Conservation (phyloP, 2,888 invertebrate genomes). For the Rhaphigaster nebulosa region DNA sequence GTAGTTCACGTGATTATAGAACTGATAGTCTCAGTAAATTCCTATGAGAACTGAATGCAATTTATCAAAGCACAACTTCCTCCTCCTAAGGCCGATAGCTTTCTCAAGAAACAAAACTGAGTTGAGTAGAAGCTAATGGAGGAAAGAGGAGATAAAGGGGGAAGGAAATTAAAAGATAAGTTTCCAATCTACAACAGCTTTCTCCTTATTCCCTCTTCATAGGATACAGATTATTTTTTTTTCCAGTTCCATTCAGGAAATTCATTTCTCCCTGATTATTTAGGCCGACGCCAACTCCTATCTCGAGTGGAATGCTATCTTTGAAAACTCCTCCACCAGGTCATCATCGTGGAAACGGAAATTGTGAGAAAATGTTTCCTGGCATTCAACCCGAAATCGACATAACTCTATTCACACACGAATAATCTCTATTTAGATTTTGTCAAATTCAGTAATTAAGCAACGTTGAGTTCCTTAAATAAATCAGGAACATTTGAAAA, state of each 20-base stretch:
- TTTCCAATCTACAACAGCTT: neutral
- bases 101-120: neutral
- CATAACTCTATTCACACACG: too few species aligned
- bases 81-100: neutral
- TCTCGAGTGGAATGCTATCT: constrained; percentile 5
- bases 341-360: neutral
- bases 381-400: too few species aligned
- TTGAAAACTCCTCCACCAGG: neutral
- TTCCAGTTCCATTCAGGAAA: neutral
- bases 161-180: constrained; percentile 51
- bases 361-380: neutral
- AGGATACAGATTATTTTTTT: neutral
- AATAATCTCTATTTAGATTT: too few species aligned
- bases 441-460: too few species aligned
- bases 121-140: neutral
- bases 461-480: too few species aligned
- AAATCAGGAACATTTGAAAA: too few species aligned
- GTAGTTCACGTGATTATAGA: too few species aligned
- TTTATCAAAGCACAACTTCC: neutral
- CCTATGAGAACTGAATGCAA: neutral
- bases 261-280: neutral
- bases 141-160: neutral
- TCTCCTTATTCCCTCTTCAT: neutral
- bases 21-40: neutral
- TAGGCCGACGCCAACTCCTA: neutral